Conservation (phyloP, 2,888 invertebrate species). For the Cabera pusaria region DNA sequence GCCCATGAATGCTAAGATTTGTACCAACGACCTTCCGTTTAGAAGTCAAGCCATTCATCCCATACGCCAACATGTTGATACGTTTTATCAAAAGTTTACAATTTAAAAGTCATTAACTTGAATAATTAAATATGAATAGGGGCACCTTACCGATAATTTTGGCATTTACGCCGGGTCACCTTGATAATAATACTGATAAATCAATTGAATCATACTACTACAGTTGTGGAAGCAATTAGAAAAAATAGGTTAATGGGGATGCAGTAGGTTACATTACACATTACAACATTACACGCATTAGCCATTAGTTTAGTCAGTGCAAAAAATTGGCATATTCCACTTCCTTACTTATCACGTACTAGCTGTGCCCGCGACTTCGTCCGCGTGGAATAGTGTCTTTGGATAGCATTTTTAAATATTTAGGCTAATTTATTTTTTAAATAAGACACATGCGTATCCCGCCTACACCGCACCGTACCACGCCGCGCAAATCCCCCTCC, state of each 20-base stretch:
- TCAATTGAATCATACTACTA: conserved; percentile 22
- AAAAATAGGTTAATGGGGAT: conserved; percentile 30
- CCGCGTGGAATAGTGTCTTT: too few species aligned
- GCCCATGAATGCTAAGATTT: too few species aligned
- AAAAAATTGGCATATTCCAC: conserved; percentile 9
- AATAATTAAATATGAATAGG: conserved; percentile 20
- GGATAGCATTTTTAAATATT: too few species aligned
- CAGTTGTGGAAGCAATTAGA: conserved; percentile 28
- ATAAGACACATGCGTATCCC: too few species aligned
- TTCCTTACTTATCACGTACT: too few species aligned
- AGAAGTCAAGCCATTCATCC: too few species aligned
- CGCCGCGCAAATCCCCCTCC: too few species aligned
- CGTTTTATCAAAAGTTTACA: background rate
- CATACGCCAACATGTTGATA: background rate
- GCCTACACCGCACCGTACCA: too few species aligned
- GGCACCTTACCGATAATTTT: conserved; percentile 51
- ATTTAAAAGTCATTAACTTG: conserved; percentile 4
- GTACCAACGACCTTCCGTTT: background rate
- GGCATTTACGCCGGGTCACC: conserved; percentile 46
- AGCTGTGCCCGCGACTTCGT: too few species aligned
- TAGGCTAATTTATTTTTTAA: too few species aligned
- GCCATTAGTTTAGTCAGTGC: too few species aligned
- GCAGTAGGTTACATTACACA: background rate
- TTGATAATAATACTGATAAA: conserved; percentile 43
- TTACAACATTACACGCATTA: background rate